Evolutionary conservation across 1,140 invertebrate species (phyloP).

Genomic region (Teleopsis dalmanni): DNA sequence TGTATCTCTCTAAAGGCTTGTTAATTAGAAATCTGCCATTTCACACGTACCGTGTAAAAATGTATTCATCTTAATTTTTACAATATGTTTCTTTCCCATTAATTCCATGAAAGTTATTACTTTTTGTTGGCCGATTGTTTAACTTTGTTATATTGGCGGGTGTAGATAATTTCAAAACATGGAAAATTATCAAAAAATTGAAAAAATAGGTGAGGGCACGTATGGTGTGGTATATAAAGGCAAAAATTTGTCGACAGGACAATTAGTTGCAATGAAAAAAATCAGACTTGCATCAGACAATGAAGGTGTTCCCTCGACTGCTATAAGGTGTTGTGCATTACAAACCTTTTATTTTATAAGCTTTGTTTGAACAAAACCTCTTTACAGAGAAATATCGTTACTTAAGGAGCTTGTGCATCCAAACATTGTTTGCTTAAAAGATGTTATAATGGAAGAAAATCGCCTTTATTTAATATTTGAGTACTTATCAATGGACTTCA

Average conservation of each 20-base stretch:
- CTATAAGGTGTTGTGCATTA: no score
- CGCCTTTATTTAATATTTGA: slow-evolving; percentile 94
- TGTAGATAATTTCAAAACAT: no score
- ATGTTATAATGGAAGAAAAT: slow-evolving; percentile 84
- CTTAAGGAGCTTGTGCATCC: slow-evolving; percentile 86
- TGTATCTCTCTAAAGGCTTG: no score
- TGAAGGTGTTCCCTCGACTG: slow-evolving; percentile 91
- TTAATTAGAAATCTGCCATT: no score
- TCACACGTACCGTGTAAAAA: no score
- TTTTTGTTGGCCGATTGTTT: no score
- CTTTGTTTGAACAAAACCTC: no score
- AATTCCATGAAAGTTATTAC: no score
- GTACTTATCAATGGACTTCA: slow-evolving; percentile 95
- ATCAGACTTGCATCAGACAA: slow-evolving; percentile 88
- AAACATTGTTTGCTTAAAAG: slow-evolving; percentile 85
- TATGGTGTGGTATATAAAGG: slow-evolving; percentile 93
- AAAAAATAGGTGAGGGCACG: slow-evolving; percentile 94
- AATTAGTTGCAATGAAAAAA: slow-evolving; percentile 92
- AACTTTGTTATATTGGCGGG: no score
- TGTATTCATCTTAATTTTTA: no score
- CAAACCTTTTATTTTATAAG: no score
- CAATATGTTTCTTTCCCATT: no score
- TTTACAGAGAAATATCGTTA: slow-evolving; percentile 87
- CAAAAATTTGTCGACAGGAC: slow-evolving; percentile 75
- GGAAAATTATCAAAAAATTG: slow-evolving; percentile 87